Conservation (phyloP, 2,888 invertebrate genomes). For the Stenotaenia linearis region DNA sequence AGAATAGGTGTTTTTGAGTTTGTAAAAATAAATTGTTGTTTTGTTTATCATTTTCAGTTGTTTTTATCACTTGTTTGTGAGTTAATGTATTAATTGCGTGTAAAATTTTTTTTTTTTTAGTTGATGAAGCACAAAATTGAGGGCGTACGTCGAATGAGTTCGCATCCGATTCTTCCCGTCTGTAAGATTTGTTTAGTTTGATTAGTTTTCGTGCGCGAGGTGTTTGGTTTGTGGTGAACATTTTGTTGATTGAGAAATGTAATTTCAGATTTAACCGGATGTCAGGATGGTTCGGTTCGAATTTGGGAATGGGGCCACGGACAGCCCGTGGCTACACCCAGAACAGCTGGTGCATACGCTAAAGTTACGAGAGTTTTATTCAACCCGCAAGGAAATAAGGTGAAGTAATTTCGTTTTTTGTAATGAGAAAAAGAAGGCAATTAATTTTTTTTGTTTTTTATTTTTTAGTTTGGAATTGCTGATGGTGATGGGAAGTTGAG, state of each 20-base stretch:
- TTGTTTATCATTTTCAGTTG: background rate
- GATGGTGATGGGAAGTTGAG: slow-evolving; percentile 96
- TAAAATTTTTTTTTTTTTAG: slow-evolving; percentile 53
- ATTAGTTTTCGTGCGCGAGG: background rate
- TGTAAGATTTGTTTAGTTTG: slow-evolving; percentile 61
- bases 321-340: slow-evolving; percentile 79
- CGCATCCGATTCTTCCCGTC: slow-evolving; percentile 90
- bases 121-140: slow-evolving; percentile 89
- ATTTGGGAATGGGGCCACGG: slow-evolving; percentile 97
- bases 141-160: slow-evolving; percentile 89
- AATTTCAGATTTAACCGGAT: slow-evolving; percentile 78
- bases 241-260: too few species aligned
- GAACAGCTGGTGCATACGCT: slow-evolving; percentile 78
- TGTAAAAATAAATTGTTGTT: slow-evolving; percentile 38
- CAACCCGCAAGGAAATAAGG: slow-evolving; percentile 92
- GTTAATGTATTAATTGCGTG: too few species aligned
- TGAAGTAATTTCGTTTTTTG: slow-evolving; percentile 36
- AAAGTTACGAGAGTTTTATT: slow-evolving; percentile 89
- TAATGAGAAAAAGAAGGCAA: background rate
- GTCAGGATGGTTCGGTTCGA: slow-evolving; percentile 91
- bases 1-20: slow-evolving; percentile 27
- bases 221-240: too few species aligned
- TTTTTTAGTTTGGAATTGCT: slow-evolving; percentile 75
- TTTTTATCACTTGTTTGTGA: background rate
- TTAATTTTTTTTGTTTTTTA: background rate